A percentile compares a stretch with the other conserved stretches of the same genome.
Evolutionary conservation across 1,140 invertebrate genomes (phyloP).

Genomic region (Berghia stephanieae): DNA sequence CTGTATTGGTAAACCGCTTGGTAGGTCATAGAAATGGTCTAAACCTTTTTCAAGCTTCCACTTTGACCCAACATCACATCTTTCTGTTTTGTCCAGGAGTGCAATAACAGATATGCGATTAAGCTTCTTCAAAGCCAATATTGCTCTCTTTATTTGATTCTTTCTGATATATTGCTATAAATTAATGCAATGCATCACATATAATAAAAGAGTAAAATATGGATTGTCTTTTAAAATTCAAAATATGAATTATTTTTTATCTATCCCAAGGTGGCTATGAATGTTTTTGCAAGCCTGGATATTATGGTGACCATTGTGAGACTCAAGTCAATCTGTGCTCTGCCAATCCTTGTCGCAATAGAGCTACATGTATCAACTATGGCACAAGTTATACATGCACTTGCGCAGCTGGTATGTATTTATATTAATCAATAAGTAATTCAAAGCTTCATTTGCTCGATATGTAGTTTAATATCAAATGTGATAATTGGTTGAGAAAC

Average conservation of each 20-base stretch:
- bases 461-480: too few relatives aligned
- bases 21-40: constrained; percentile 30
- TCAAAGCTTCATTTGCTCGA: neutral
- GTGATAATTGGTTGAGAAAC: neutral
- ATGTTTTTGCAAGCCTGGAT: constrained; percentile 30
- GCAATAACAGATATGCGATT: too few relatives aligned
- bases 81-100: too few relatives aligned
- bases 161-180: too few relatives aligned
- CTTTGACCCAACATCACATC: too few relatives aligned
- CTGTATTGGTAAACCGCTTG: constrained; percentile 47
- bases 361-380: constrained; percentile 40
- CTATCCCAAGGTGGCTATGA: constrained; percentile 14
- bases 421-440: neutral
- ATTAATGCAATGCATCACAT: too few relatives aligned
- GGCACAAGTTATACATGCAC: constrained; percentile 32
- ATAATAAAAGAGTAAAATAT: too few relatives aligned
- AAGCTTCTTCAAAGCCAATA: too few relatives aligned
- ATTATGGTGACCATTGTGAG: constrained; percentile 73
- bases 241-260: neutral
- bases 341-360: constrained; percentile 50
- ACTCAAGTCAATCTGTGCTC: constrained; percentile 70
- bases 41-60: too few relatives aligned
- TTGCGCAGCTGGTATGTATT: constrained; percentile 69
- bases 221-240: too few relatives aligned
- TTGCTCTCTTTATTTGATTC: too few relatives aligned